Conservation (phyloP, 2,113 vertebrate species). For the Gulo gulo region DNA sequence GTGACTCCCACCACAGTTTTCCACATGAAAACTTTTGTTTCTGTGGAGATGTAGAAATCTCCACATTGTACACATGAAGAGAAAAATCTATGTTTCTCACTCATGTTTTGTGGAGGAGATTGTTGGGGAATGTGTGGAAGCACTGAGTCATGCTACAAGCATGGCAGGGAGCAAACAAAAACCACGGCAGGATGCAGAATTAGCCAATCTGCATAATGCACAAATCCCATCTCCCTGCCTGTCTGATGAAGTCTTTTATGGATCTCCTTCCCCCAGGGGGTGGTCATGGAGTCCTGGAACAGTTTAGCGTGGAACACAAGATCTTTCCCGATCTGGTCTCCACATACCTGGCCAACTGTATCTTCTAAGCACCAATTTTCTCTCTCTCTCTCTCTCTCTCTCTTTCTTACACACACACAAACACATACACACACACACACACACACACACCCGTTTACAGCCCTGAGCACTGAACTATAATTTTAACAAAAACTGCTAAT, state of each 20-base stretch:
- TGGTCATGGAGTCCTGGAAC: background rate
- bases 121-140: background rate
- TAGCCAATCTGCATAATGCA: background rate
- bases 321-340: background rate
- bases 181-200: background rate
- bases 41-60: background rate
- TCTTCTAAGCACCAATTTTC: background rate
- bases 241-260: background rate
- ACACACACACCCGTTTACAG: background rate
- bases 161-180: background rate
- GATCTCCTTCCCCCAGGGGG: rapidly evolving
- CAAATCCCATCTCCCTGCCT: background rate
- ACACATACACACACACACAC: background rate
- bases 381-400: background rate
- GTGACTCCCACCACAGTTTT: background rate
- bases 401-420: background rate
- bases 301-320: background rate
- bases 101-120: background rate
- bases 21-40: background rate
- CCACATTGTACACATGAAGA: background rate
- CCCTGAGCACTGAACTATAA: background rate
- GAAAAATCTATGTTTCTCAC: background rate
- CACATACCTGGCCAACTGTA: background rate
- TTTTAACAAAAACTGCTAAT: background rate
- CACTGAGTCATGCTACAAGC: background rate